phyloP scores from a whole-genome alignment of 2,888 invertebrate genomes.

The Metacarcinus magister region DNA sequence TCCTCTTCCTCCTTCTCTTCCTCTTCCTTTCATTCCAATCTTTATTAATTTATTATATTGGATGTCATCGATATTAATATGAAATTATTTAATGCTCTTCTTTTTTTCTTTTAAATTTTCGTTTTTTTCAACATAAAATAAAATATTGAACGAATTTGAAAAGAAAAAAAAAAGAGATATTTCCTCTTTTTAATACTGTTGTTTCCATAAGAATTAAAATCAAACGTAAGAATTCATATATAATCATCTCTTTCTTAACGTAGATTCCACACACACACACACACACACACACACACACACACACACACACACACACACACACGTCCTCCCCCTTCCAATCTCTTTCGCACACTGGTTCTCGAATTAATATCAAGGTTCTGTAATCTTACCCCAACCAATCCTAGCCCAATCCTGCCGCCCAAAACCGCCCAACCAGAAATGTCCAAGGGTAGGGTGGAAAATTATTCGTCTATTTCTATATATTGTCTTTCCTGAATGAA shows the following conservation, averaged over 20 bases:
- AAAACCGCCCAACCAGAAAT: neutral
- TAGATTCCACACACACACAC: neutral
- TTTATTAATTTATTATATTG: no score
- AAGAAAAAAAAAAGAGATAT: no score
- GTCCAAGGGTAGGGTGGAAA: neutral
- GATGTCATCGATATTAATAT: no score
- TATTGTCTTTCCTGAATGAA: neutral
- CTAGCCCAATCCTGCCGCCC: neutral
- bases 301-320: conserved; percentile 26
- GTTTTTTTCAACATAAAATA: neutral
- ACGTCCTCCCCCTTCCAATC: neutral
- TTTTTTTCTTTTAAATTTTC: neutral
- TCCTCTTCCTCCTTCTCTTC: no score
- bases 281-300: no score
- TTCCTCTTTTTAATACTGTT: no score
- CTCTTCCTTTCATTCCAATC: no score
- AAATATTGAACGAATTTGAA: no score
- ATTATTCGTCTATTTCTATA: neutral
- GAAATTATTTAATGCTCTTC: no score
- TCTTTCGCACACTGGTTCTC: neutral
- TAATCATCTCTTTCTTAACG: neutral
- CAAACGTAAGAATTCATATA: no score
- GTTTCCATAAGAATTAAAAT: neutral
- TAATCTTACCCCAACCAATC: neutral
- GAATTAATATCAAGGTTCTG: conserved; percentile 9